These are phyloP conservation scores for Cephalopterus ornatus DNA, from an alignment of 2,113 vertebrate genomes.

Conservation along the genomic window DNA sequence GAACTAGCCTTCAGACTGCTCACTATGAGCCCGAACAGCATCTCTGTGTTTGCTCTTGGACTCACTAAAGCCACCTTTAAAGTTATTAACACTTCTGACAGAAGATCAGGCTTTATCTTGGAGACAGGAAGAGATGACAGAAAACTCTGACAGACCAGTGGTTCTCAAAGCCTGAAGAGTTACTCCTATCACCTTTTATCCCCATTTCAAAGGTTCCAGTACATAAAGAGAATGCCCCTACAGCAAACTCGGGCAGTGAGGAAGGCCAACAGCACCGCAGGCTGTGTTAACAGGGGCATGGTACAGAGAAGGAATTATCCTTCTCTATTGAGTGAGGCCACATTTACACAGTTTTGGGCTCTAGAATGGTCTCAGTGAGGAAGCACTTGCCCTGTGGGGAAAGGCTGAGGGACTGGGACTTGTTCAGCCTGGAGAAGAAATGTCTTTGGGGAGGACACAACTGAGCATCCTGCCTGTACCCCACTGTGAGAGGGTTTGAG, in stretches of 20 bases:
- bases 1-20: not conserved
- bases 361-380: not conserved
- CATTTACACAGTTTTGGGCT: not conserved
- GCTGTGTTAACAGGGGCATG: not conserved
- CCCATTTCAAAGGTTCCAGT: not conserved
- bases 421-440: not conserved
- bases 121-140: not conserved
- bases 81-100: not conserved
- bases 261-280: not conserved
- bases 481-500: rapidly evolving
- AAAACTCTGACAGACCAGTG: not conserved
- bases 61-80: not conserved
- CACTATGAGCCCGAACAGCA: not conserved
- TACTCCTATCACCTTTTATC: not conserved
- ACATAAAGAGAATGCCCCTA: not conserved
- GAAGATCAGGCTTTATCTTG: not conserved
- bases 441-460: not conserved
- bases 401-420: not conserved
- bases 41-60: not conserved
- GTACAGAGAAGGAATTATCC: not conserved
- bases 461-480: not conserved
- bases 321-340: not conserved
- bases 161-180: not conserved
- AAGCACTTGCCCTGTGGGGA: not conserved
- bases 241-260: not conserved